Base-by-base conservation (phyloP, 2,113 vertebrate species). In the Hippolais icterina region DNA sequence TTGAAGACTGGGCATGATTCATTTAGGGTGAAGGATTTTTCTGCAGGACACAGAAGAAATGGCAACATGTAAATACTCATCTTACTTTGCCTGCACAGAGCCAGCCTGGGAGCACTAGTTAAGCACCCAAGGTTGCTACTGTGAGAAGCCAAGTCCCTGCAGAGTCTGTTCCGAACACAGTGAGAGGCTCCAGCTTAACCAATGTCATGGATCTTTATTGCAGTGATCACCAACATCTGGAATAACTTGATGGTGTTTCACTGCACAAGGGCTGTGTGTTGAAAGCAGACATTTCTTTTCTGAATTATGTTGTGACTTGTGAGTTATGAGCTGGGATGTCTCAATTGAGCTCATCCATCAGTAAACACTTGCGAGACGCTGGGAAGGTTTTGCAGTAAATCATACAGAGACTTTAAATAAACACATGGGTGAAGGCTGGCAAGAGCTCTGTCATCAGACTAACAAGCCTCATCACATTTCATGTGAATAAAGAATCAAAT, bases 221-320 rank as follows among this genome's bases (percentile, higher is more conserved):
- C 3, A 78, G 44, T 1, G 0, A 79, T 49, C 61, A 17, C 31
- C 70, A 57, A 15, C 33, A 71, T 35, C 70, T 76, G 63, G 49
- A 80, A 27, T 5, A 37, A 68, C 29, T 39, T 28, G 21, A 19
- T 47, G 57, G 29, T 0, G 0, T 17, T 56, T 11, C 41, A 25
- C 54, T 60, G 29, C 35, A 77, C 15, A 0, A 57, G 25, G 22
- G 46, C 18, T 39, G n/a, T 5, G 42, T 21, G 49, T 7, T 75
- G 61, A 76, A 66, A 85, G 71, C 27, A 70, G 44, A 54, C 54
- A 33, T 39, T 88, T 64, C 10, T 59, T 44, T 64, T 46, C 27
- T 88, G 83, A 96, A n/a, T 90, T 59, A 89, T 87, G 70, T 64
- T 80, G 92, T 93, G 84, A 76, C 41, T 84, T n/a, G 74, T 37